Conservation (phyloP, 37 sponge, comb jelly and placozoan species). For the Geodia barretti region DNA sequence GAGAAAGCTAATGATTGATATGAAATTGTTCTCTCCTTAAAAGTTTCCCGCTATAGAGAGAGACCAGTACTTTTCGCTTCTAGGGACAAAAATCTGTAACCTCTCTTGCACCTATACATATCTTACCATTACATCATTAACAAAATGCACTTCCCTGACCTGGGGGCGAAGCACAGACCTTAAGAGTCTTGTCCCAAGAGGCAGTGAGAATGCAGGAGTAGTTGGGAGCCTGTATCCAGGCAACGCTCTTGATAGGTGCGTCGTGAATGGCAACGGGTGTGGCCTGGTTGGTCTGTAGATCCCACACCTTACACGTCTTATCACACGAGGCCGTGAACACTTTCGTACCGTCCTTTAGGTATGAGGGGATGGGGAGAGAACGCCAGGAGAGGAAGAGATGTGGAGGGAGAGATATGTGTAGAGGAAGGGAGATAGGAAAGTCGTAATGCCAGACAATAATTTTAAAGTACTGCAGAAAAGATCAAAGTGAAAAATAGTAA, state of each 20-base stretch:
- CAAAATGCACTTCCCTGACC: background rate
- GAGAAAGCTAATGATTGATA: no score
- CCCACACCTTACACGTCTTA: slow-evolving; percentile 97
- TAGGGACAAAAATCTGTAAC: background rate
- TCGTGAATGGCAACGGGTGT: slow-evolving; percentile 88
- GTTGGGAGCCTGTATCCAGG: slow-evolving; percentile 88
- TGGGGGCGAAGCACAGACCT: slow-evolving; percentile 32
- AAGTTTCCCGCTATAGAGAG: no score
- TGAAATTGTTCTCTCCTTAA: no score
- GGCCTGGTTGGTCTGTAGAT: slow-evolving; percentile 89
- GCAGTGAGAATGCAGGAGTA: slow-evolving; percentile 90
- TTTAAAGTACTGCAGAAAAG: background rate
- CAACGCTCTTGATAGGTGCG: slow-evolving; percentile 88
- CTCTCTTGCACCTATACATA: background rate
- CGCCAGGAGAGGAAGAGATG: no score
- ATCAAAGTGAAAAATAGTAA: background rate
- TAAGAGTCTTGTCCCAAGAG: slow-evolving; percentile 96
- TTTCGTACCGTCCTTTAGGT: slow-evolving; percentile 70
- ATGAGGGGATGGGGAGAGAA: background rate
- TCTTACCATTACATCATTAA: background rate
- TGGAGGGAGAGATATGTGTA: no score
- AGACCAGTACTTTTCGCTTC: no score
- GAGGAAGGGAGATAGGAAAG: no score
- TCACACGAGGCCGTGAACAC: slow-evolving; percentile 91
- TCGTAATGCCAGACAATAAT: background rate